Percentiles rank a stretch among this genome's conserved stretches.
Evolutionary conservation across 1,140 invertebrate genomes (phyloP).

Genomic region (Schlechtendalia chinensis): DNA sequence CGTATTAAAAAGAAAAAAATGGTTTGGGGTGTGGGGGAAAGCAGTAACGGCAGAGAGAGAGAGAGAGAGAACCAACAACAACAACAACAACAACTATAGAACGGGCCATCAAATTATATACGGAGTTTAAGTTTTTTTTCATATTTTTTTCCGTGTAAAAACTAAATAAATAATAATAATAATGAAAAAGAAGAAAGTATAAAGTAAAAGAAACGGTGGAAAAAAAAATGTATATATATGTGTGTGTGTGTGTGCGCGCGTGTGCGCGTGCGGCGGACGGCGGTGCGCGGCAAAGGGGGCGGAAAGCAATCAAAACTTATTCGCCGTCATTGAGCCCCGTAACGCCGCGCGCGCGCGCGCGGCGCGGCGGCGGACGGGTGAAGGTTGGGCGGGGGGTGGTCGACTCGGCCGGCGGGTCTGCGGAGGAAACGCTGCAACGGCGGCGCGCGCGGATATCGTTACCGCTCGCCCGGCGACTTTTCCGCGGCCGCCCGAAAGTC

Average conservation of each 20-base stretch:
- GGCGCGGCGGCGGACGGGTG: too few species aligned
- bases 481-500: slow-evolving; percentile 32
- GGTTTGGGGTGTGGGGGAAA: too few species aligned
- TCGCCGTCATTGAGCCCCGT: slow-evolving; percentile 26
- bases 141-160: slow-evolving; percentile 28
- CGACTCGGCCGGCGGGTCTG: too few species aligned
- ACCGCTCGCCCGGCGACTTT: slow-evolving; percentile 30
- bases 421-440: too few species aligned
- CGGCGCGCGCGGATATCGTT: slow-evolving; percentile 8
- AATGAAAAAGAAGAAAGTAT: neutral
- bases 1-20: neutral
- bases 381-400: too few species aligned
- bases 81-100: neutral
- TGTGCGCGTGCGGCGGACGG: too few species aligned
- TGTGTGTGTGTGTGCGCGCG: too few species aligned
- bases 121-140: slow-evolving; percentile 31
- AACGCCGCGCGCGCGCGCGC: too few species aligned
- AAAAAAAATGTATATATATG: slow-evolving; percentile 8
- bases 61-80: too few species aligned
- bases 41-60: too few species aligned
- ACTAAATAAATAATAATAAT: neutral
- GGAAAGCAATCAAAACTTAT: slow-evolving; percentile 45
- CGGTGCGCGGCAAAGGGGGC: neutral
- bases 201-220: neutral
- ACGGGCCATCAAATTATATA: slow-evolving; percentile 29